phyloP scores from a whole-genome alignment of 2,797 vertebrate genomes.

The Premnoplex brunnescens region DNA sequence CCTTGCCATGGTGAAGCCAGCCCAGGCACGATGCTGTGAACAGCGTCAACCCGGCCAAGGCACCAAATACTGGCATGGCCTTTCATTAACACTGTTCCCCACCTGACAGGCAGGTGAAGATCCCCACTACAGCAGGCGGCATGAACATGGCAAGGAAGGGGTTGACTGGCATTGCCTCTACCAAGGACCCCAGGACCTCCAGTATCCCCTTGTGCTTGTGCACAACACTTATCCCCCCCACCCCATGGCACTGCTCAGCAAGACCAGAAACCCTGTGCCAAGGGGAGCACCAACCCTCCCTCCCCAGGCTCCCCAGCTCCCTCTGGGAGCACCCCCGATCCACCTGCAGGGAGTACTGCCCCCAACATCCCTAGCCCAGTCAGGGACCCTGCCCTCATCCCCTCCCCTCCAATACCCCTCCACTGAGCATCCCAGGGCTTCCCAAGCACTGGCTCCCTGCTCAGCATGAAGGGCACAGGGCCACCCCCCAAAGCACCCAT shows the following conservation, averaged over 20 bases:
- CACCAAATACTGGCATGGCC: conserved; percentile 49
- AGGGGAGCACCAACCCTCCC: neutral
- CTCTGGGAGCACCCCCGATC: neutral
- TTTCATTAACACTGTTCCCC: conserved; percentile 45
- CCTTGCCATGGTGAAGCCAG: conserved; percentile 50
- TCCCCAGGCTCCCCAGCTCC: neutral
- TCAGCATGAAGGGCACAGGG: neutral
- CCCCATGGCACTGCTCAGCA: neutral
- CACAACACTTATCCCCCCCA: conserved; percentile 4
- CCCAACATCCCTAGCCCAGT: neutral
- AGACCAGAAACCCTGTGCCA: neutral
- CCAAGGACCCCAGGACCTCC: neutral
- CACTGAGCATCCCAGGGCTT: neutral
- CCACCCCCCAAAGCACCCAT: neutral
- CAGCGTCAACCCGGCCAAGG: conserved; percentile 32
- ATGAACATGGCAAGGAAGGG: conserved; percentile 22
- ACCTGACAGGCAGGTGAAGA: conserved; percentile 3
- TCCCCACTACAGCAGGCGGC: neutral
- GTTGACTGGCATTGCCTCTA: neutral
- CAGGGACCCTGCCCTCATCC: conserved; percentile 1
- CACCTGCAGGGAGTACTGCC: neutral
- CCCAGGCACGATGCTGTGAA: conserved; percentile 19
- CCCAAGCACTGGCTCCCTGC: neutral
- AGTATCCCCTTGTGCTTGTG: conserved; percentile 32
- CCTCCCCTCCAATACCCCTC: neutral